Conservation (phyloP, 2,797 vertebrate genomes). For the Crypturellus tataupa region DNA sequence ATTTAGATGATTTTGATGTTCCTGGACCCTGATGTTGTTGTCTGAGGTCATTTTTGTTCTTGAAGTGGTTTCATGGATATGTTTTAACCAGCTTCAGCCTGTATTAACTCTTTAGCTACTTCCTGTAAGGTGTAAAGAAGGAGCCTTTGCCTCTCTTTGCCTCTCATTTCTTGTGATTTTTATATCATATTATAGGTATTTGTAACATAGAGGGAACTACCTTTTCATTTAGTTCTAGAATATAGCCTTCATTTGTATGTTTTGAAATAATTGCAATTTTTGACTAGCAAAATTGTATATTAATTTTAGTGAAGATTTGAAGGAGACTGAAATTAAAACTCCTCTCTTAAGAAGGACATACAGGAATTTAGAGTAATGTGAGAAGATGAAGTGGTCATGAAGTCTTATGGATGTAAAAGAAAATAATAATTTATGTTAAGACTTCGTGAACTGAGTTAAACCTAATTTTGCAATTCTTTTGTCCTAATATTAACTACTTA, state of each 20-base stretch:
- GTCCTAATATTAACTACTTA: background rate
- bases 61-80: background rate
- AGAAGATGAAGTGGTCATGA: background rate
- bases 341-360: background rate
- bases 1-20: background rate
- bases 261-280: background rate
- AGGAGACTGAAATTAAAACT: background rate
- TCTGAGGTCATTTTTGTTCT: background rate
- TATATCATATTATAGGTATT: background rate
- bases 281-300: background rate
- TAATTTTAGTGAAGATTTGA: background rate
- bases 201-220: background rate
- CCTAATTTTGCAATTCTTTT: background rate
- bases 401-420: background rate
- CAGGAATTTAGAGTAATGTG: background rate
- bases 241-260: background rate
- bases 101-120: background rate
- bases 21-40: rapidly evolving
- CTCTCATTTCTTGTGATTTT: background rate
- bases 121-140: background rate
- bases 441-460: background rate
- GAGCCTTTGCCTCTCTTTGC: background rate
- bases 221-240: background rate
- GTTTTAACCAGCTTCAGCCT: background rate
- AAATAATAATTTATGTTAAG: background rate